phyloP scores from a whole-genome alignment of 2,888 invertebrate species.

The Epistrophella euchroma region DNA sequence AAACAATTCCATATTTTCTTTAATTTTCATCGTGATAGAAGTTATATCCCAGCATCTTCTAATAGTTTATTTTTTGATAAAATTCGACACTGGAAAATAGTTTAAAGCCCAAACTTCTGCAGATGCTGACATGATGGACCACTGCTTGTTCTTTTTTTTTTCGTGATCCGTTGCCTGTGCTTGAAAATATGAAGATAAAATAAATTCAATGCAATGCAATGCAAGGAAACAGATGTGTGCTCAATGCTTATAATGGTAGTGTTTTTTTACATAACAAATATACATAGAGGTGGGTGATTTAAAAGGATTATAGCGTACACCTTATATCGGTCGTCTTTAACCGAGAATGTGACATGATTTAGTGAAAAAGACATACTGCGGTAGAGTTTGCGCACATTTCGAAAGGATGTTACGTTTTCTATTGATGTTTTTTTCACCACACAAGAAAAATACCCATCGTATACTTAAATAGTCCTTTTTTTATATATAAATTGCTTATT shows the following conservation, averaged over 20 bases:
- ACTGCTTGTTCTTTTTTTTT: slow-evolving; percentile 2
- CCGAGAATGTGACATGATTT: slow-evolving; percentile 67
- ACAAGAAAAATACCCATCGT: not conserved
- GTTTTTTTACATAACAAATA: not conserved
- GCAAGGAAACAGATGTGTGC: slow-evolving; percentile 38
- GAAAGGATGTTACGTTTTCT: slow-evolving; percentile 14
- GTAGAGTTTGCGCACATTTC: slow-evolving; percentile 44
- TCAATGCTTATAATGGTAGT: slow-evolving; percentile 26
- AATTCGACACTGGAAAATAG: not conserved
- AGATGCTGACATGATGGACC: slow-evolving; percentile 25
- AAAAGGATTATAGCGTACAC: slow-evolving; percentile 65
- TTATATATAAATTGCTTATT: not conserved
- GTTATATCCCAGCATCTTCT: no score
- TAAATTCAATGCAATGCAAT: slow-evolving; percentile 35
- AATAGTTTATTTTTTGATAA: not conserved
- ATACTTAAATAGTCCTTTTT: not conserved
- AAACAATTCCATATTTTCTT: no score
- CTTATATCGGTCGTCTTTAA: slow-evolving; percentile 13
- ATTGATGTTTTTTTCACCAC: not conserved
- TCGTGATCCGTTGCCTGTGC: slow-evolving; percentile 3
- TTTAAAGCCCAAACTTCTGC: not conserved
- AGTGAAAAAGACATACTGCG: slow-evolving; percentile 62
- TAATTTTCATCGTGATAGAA: no score
- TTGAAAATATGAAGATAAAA: slow-evolving; percentile 3
- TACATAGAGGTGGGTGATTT: not conserved